A percentile compares a stretch with the other conserved stretches of the same genome.
phyloP scores from a whole-genome alignment of 2,797 vertebrate genomes.

The Trichosurus vulpecula region DNA sequence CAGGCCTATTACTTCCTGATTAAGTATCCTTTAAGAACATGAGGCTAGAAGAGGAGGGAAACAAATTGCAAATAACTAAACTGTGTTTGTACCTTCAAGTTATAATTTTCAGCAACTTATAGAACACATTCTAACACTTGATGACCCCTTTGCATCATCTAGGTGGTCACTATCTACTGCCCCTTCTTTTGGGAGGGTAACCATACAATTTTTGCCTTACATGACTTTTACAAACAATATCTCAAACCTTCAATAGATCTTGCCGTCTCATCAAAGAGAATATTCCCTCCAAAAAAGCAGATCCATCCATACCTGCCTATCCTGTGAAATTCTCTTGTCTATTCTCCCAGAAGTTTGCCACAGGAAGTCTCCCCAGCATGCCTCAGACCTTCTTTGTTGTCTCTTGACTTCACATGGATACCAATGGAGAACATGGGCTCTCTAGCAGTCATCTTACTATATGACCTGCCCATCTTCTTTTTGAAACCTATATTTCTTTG shows the following conservation, averaged over 20 bases:
- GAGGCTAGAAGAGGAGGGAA: slow-evolving; percentile 55
- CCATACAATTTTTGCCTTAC: slow-evolving; percentile 45
- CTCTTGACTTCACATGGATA: background rate
- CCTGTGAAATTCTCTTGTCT: background rate
- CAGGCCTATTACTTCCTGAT: background rate
- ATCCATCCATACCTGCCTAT: background rate
- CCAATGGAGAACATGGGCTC: background rate
- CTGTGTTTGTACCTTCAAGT: slow-evolving; percentile 52
- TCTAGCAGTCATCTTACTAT: background rate
- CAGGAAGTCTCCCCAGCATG: background rate
- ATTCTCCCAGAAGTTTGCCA: background rate
- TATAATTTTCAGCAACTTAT: slow-evolving; percentile 63
- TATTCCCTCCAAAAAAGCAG: too few relatives aligned
- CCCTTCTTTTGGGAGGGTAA: slow-evolving; percentile 24
- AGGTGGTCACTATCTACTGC: slow-evolving; percentile 33
- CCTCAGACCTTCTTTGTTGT: background rate
- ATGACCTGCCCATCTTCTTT: background rate
- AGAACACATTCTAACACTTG: slow-evolving; percentile 54
- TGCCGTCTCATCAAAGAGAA: too few relatives aligned
- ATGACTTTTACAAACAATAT: slow-evolving; percentile 63
- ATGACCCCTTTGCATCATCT: slow-evolving; percentile 46
- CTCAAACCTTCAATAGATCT: too few relatives aligned
- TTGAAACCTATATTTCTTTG: background rate
- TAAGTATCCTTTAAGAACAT: slow-evolving; percentile 34
- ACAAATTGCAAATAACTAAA: slow-evolving; percentile 58